phyloP scores from a whole-genome alignment of 2,797 vertebrate genomes.

The Neostethus bicornis region DNA sequence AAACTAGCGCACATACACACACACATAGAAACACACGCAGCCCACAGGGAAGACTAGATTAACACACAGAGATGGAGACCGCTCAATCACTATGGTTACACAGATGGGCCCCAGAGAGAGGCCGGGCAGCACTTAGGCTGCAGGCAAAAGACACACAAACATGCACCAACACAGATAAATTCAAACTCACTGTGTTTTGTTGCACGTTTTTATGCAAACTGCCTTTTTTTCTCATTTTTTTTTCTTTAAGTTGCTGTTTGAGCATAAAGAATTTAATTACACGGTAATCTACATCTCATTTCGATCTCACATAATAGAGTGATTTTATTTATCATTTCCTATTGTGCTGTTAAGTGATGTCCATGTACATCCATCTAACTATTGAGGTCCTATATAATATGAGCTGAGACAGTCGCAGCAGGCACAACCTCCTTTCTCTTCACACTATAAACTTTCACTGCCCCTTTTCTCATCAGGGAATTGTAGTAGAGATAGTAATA shows the following conservation, averaged over 20 bases:
- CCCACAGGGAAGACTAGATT: conserved; percentile 69
- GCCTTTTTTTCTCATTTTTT: no score
- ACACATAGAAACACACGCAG: conserved; percentile 31
- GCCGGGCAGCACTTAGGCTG: conserved; percentile 54
- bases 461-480: conserved; percentile 63
- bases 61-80: conserved; percentile 72
- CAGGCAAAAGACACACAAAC: conserved; percentile 52
- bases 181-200: conserved; percentile 17
- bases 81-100: conserved; percentile 82
- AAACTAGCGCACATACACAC: conserved; percentile 27
- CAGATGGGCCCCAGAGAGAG: conserved; percentile 73
- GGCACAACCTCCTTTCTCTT: conserved; percentile 52
- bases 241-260: conserved; percentile 13
- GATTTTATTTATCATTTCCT: conserved; percentile 18
- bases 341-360: conserved; percentile 6
- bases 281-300: conserved; percentile 6
- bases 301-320: conserved; percentile 8
- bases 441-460: conserved; percentile 67
- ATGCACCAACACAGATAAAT: conserved; percentile 27
- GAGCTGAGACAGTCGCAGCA: conserved; percentile 41
- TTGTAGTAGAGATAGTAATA: conserved; percentile 59
- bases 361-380: conserved; percentile 41
- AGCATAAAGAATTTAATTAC: conserved; percentile 26
- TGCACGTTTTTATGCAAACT: conserved; percentile 22
- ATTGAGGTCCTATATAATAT: conserved; percentile 37